These are phyloP conservation scores for Callyntrura guangdongensis DNA, from an alignment of 2,888 invertebrate genomes.

Conservation along the genomic window DNA sequence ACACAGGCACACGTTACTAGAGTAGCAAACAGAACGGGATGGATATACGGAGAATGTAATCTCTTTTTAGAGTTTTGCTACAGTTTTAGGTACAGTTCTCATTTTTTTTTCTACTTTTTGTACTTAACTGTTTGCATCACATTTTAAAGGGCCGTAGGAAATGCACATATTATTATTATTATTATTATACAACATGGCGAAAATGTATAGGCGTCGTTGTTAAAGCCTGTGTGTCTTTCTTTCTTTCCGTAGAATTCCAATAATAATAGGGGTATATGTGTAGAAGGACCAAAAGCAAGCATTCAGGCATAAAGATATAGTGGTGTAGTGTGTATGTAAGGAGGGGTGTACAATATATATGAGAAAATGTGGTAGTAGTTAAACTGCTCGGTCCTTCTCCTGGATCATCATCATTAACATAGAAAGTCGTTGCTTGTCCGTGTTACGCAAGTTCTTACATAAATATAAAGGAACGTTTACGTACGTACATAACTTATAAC, in stretches of 20 bases:
- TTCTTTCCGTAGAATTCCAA: slow-evolving; percentile 8
- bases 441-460: neutral
- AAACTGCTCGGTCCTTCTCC: slow-evolving; percentile 34
- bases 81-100: neutral
- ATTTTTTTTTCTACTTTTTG: neutral
- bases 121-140: slow-evolving; percentile 10
- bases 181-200: too few species aligned
- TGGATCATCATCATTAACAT: slow-evolving; percentile 19
- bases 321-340: too few species aligned
- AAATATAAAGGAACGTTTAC: neutral
- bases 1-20: neutral
- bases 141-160: slow-evolving; percentile 23
- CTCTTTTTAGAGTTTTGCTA: slow-evolving; percentile 34
- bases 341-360: slow-evolving; percentile 21
- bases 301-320: slow-evolving; percentile 1
- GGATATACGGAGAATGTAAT: slow-evolving; percentile 49
- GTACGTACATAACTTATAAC: neutral
- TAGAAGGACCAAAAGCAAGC: neutral
- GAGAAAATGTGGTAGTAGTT: slow-evolving; percentile 54
- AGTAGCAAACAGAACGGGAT: neutral
- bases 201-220: neutral
- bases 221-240: slow-evolving; percentile 4
- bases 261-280: slow-evolving; percentile 14
- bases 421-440: slow-evolving; percentile 6
- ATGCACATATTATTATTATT: neutral